phyloP scores from a whole-genome alignment of 2,888 invertebrate species.

The Ectemnius lituratus region DNA sequence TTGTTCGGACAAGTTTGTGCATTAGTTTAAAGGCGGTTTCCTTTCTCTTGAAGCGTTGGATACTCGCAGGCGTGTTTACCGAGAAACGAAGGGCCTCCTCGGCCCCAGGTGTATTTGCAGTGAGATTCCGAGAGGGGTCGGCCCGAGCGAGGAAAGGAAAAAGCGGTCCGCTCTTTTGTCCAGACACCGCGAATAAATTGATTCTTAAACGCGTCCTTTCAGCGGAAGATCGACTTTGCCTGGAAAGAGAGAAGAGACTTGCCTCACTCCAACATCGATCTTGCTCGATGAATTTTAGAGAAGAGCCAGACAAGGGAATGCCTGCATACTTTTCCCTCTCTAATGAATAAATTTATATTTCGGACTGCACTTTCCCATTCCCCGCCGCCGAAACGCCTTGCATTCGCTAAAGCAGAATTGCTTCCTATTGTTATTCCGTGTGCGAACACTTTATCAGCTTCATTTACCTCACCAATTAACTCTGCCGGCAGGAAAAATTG shows the following conservation, averaged over 20 bases:
- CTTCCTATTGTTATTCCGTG: too few species aligned
- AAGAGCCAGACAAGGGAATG: too few species aligned
- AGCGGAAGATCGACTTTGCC: not conserved
- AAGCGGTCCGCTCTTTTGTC: slow-evolving; percentile 1
- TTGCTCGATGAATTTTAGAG: not conserved
- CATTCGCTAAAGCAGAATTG: too few species aligned
- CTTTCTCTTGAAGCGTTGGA: too few species aligned
- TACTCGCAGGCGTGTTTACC: slow-evolving; percentile 26
- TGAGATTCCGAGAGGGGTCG: slow-evolving; percentile 16
- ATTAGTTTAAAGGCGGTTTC: too few species aligned
- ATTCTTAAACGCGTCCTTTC: slow-evolving; percentile 1
- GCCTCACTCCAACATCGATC: not conserved
- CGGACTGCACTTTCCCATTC: not conserved
- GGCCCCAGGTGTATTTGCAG: slow-evolving; percentile 31
- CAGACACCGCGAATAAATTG: slow-evolving; percentile 1
- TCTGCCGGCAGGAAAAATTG: too few species aligned
- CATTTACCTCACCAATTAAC: too few species aligned
- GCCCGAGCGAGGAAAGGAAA: slow-evolving; percentile 10
- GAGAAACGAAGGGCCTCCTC: not conserved
- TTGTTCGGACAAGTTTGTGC: too few species aligned
- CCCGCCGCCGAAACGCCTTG: too few species aligned
- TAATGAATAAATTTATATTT: slow-evolving; percentile 9
- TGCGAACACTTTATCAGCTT: too few species aligned
- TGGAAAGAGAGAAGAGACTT: not conserved
- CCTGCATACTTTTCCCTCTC: not conserved